phyloP scores from a whole-genome alignment of 2,888 invertebrate genomes.

The Drosophila dives region DNA sequence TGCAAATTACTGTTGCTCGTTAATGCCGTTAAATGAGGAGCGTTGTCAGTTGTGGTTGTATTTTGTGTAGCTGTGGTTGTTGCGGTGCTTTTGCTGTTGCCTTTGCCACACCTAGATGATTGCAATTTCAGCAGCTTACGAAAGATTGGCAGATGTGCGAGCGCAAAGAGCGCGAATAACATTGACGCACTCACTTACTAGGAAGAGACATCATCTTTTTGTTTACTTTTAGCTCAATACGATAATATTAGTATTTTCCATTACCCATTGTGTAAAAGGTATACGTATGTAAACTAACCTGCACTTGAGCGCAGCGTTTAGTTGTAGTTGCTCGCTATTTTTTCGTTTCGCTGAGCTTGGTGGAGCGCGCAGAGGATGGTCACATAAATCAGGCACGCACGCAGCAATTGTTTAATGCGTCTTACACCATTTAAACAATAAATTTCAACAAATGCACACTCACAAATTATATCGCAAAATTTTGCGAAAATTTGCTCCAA shows the following conservation, averaged over 20 bases:
- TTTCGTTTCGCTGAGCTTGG: constrained; percentile 9
- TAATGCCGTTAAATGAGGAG: constrained; percentile 43
- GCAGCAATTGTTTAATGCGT: constrained; percentile 37
- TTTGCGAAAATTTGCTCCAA: constrained; percentile 64
- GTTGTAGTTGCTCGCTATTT: constrained; percentile 24
- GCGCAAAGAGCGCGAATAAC: constrained; percentile 80
- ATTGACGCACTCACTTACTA: constrained; percentile 75
- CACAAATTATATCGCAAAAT: constrained; percentile 49
- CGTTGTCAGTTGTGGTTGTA: constrained; percentile 33
- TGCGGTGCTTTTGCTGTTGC: constrained; percentile 35
- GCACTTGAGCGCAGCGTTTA: constrained; percentile 61
- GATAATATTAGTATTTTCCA: constrained; percentile 29
- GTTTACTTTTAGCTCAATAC: constrained; percentile 40
- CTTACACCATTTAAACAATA: constrained; percentile 58
- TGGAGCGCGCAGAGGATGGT: constrained; percentile 25
- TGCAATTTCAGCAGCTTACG: constrained; percentile 58
- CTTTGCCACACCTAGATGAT: constrained; percentile 77
- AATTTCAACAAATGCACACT: constrained; percentile 50
- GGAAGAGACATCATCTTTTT: constrained; percentile 37
- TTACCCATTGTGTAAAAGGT: constrained; percentile 39
- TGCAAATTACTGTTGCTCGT: constrained; percentile 53
- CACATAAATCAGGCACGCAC: constrained; percentile 45
- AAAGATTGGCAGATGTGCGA: constrained; percentile 74
- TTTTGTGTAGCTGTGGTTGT: constrained; percentile 21
- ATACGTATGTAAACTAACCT: constrained; percentile 63